Base-by-base conservation (phyloP, 2,797 vertebrate genomes). In the Balearica regulorum region DNA sequence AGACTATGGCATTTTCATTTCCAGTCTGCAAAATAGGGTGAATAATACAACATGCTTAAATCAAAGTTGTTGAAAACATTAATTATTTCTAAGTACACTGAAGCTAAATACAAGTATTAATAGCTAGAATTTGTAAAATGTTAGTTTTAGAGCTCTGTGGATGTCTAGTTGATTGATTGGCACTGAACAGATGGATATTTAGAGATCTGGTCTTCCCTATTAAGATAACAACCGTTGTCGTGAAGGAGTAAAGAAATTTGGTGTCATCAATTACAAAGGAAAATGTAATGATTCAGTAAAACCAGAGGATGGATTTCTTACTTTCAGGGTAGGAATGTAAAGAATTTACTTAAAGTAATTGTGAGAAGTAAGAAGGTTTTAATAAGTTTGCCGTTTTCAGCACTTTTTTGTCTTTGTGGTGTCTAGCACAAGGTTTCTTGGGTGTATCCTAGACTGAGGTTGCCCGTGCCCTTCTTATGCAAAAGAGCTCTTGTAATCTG, bases 341-440 rank as follows among this genome's bases (percentile, higher is more conserved):
- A 91, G 39, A 93, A 83, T 97, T 97, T 96, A 73, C 46, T 85
- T 94, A 35, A 85, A 96, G 66, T 95, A 96, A 93, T 83, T 91
- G 48, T 43, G 89, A 87, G 70, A 77, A 58, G 14, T 24, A 35
- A 90, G 76, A 80, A 95, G 71, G 19, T 91, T 97, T 87, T 88
- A 86, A 16, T 87, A 93, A 90, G 94, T 97, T 71, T 81, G 31
- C 53, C 2, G 1, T 86, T 86, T 16, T 39, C 16, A 73, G 25
- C 3, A 4, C 13, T 44, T 58, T 37, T 78, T 64, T 66, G 39
- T 88, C 73, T 11, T 39, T 18, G 5, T 62, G 68, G 26, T 83
- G 31, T 70, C 44, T 48, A 53, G 33, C 24, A 46, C 46, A 66
- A 73, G 13, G 16, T 85, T 46, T 79, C 41, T 48, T 65, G 62